These are phyloP conservation scores for Microcebus murinus DNA, from an alignment of 2,113 vertebrate species.

Conservation along the genomic window DNA sequence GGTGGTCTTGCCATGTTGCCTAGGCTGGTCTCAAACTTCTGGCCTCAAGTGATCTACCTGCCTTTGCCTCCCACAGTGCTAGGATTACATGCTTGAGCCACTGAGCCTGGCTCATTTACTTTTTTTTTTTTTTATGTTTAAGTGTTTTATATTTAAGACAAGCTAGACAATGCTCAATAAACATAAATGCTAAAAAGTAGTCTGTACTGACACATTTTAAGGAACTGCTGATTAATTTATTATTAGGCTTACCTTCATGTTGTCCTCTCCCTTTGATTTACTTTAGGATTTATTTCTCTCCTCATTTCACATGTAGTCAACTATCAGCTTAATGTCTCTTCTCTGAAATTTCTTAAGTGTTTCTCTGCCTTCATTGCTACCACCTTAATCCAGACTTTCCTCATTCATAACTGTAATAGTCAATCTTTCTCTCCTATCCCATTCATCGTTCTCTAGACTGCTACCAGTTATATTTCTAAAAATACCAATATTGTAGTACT, in stretches of 20 bases:
- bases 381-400: neutral
- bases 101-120: too few relatives aligned
- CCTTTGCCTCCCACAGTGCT: too few relatives aligned
- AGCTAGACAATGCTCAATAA: neutral
- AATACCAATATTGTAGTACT: neutral
- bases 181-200: neutral
- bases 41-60: too few relatives aligned
- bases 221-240: conserved; percentile 4
- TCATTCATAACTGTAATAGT: neutral
- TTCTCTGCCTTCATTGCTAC: neutral
- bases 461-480: conserved; percentile 1
- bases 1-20: too few relatives aligned
- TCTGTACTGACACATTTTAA: neutral
- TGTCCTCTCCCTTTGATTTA: neutral
- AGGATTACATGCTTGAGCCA: too few relatives aligned
- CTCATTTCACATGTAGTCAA: neutral
- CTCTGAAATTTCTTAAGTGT: neutral
- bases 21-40: too few relatives aligned
- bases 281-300: conserved; percentile 25
- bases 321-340: neutral
- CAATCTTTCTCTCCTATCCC: neutral
- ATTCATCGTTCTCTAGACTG: neutral
- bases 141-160: neutral
- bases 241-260: neutral
- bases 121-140: neutral